Conservation (phyloP, 2,113 vertebrate genomes). For the Plecotus auritus region DNA sequence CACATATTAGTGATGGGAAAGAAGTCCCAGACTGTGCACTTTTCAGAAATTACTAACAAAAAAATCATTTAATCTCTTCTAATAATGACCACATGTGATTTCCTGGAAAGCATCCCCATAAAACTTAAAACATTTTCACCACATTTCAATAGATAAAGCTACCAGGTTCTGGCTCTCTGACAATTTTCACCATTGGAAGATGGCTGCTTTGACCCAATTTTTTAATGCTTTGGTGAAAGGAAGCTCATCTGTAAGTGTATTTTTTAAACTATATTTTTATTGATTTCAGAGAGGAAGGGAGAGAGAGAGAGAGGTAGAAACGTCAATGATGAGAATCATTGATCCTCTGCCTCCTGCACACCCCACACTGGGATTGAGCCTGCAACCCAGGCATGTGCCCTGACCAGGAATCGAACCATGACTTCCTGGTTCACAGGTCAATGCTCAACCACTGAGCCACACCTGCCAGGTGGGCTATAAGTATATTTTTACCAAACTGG, state of each 20-base stretch:
- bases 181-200: background rate
- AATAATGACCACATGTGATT: background rate
- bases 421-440: too few relatives aligned
- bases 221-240: background rate
- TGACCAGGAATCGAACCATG: too few relatives aligned
- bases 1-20: background rate
- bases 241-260: background rate
- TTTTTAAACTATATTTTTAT: background rate
- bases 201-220: background rate
- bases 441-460: too few relatives aligned
- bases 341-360: too few relatives aligned
- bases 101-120: background rate
- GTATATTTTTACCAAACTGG: background rate
- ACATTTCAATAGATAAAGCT: background rate
- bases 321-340: too few relatives aligned
- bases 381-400: too few relatives aligned
- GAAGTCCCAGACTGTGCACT: background rate
- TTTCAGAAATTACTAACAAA: background rate
- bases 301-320: too few relatives aligned
- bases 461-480: too few relatives aligned
- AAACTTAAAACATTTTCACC: background rate
- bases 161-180: background rate
- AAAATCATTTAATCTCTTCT: background rate
- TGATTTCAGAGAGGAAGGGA: too few relatives aligned
- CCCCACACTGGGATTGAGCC: too few relatives aligned